phyloP scores from a whole-genome alignment of 2,797 vertebrate species.

The Glyptemys insculpta region DNA sequence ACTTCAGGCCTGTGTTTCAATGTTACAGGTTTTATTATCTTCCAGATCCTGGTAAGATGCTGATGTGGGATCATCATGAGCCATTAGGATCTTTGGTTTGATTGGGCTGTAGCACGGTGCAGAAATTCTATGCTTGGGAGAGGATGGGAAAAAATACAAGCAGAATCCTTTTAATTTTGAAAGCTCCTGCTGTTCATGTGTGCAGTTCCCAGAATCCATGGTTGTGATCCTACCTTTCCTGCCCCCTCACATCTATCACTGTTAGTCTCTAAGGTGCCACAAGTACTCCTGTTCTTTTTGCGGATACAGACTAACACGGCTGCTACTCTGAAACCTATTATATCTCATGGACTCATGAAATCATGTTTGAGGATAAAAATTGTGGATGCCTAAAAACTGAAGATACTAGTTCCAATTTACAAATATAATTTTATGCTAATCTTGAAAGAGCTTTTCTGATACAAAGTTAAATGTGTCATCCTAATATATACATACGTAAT shows the following conservation, averaged over 20 bases:
- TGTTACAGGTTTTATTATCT: neutral
- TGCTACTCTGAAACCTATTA: neutral
- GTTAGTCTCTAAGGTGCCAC: too few species aligned
- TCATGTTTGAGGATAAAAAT: slow-evolving; percentile 77
- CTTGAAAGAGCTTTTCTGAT: slow-evolving; percentile 78
- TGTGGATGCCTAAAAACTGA: slow-evolving; percentile 72
- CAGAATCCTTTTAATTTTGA: neutral
- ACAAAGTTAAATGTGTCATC: slow-evolving; percentile 76
- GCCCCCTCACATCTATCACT: neutral
- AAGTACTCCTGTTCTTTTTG: too few species aligned
- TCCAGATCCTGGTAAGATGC: neutral
- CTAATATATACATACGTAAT: slow-evolving; percentile 67
- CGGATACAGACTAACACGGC: too few species aligned
- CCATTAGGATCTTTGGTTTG: neutral
- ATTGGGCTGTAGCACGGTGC: neutral
- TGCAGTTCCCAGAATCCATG: neutral
- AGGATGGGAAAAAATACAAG: neutral
- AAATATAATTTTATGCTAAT: slow-evolving; percentile 83
- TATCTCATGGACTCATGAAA: slow-evolving; percentile 61
- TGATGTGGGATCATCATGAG: neutral
- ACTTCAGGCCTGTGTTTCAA: neutral
- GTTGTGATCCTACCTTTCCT: slow-evolving; percentile 42
- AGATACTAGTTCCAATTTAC: slow-evolving; percentile 75
- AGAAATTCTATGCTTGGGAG: neutral
- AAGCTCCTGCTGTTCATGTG: neutral